Evolutionary conservation across 2,888 invertebrate genomes (phyloP).

Genomic region (Keiferia lycopersicella): DNA sequence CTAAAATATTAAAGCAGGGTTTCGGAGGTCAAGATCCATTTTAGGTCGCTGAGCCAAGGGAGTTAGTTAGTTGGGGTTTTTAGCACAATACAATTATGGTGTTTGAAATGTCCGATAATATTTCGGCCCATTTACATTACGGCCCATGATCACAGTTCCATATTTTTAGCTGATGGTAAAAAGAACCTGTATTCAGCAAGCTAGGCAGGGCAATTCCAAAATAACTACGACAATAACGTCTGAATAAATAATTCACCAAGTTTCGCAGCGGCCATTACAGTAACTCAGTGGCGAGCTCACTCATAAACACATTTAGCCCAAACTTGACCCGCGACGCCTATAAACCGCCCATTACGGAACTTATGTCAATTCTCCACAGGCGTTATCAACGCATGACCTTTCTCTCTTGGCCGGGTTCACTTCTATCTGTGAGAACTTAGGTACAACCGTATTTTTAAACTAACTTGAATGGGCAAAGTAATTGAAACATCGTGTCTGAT

Average conservation of each 20-base stretch:
- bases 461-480: not conserved
- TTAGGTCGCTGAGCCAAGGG: too few species aligned
- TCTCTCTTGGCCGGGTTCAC: conserved; percentile 27
- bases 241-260: conserved; percentile 1
- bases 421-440: conserved; percentile 1
- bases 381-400: conserved; percentile 29
- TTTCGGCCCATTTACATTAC: too few species aligned
- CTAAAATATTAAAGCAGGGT: too few species aligned
- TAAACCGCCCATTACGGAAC: conserved; percentile 29
- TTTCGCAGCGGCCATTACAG: not conserved
- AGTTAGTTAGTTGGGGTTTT: too few species aligned
- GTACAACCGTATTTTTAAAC: not conserved
- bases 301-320: conserved; percentile 31
- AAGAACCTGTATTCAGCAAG: not conserved
- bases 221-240: not conserved
- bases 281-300: conserved; percentile 20
- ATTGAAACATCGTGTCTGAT: not conserved
- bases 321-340: conserved; percentile 31
- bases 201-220: not conserved
- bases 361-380: conserved; percentile 23
- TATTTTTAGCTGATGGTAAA: too few species aligned
- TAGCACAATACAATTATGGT: too few species aligned
- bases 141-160: too few species aligned
- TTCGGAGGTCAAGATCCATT: too few species aligned
- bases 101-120: too few species aligned